phyloP scores from a whole-genome alignment of 2,797 vertebrate genomes.

The Sternarchorhynchus goeldii region DNA sequence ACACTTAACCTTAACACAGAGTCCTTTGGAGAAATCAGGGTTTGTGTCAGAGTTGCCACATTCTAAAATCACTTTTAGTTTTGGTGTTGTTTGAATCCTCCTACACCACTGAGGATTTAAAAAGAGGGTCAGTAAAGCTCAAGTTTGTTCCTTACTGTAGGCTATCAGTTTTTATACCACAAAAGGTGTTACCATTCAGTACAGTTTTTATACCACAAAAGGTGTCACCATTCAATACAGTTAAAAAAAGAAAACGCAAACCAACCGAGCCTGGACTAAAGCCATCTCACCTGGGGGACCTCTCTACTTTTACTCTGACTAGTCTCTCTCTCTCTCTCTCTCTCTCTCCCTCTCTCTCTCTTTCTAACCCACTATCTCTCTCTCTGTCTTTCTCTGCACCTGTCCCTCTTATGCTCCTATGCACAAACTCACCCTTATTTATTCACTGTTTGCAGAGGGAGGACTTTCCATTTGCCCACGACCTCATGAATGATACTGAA shows the following conservation, averaged over 20 bases:
- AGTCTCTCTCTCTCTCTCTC: slow-evolving; percentile 19
- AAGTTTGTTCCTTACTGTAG: not conserved
- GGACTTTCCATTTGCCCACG: slow-evolving; percentile 62
- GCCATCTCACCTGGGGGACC: slow-evolving; percentile 37
- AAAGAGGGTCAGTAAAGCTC: slow-evolving; percentile 18
- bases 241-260: slow-evolving; percentile 1
- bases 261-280: slow-evolving; percentile 22
- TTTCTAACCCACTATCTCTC: not conserved
- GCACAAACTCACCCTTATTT: slow-evolving; percentile 69
- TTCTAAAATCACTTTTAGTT: not conserved
- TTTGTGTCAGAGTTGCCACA: not conserved
- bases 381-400: slow-evolving; percentile 51
- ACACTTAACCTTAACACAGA: not conserved
- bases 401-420: slow-evolving; percentile 57
- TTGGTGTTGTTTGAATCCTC: slow-evolving; percentile 2
- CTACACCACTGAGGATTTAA: not conserved
- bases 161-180: not conserved
- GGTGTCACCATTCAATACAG: slow-evolving; percentile 27
- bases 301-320: slow-evolving; percentile 22
- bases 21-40: too few species aligned
- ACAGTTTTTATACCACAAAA: not conserved
- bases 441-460: slow-evolving; percentile 72
- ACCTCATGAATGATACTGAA: slow-evolving; percentile 65
- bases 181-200: too few species aligned
- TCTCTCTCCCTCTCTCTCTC: slow-evolving; percentile 2